Conservation (phyloP, 2,797 vertebrate genomes). For the Crenichthys baileyi region DNA sequence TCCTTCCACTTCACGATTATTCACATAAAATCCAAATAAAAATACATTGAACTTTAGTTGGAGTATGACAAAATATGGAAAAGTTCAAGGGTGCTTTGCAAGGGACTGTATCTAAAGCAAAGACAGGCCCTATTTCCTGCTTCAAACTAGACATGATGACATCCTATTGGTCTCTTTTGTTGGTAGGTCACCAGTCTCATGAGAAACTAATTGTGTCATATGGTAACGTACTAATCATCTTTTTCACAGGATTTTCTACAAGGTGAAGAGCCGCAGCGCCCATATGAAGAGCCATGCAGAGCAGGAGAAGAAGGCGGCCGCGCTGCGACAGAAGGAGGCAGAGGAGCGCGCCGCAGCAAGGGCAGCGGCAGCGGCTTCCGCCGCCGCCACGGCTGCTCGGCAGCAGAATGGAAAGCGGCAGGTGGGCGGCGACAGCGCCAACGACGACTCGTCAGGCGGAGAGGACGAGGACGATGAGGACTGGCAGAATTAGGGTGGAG, state of each 20-base stretch:
- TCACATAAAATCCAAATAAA: background rate
- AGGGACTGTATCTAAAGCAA: background rate
- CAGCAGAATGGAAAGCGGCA: slow-evolving; percentile 77
- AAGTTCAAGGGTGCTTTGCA: background rate
- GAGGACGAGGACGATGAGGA: slow-evolving; percentile 79
- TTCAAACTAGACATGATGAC: background rate
- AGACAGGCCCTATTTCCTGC: background rate
- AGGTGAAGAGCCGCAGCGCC: slow-evolving; percentile 98
- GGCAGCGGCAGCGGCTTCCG: slow-evolving; percentile 60
- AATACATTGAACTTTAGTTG: background rate
- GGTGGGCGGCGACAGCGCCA: slow-evolving; percentile 80
- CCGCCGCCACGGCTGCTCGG: slow-evolving; percentile 62
- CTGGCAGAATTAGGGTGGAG: slow-evolving; percentile 71
- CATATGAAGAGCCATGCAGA: slow-evolving; percentile 99
- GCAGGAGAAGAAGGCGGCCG: slow-evolving; percentile 97
- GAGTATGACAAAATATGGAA: background rate
- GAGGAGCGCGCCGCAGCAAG: slow-evolving; percentile 79
- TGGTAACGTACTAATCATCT: background rate
- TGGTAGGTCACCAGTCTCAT: background rate
- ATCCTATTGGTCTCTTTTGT: background rate
- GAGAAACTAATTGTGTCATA: background rate
- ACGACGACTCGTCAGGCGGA: slow-evolving; percentile 74
- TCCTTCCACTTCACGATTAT: background rate
- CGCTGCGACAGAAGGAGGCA: slow-evolving; percentile 85
- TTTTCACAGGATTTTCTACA: slow-evolving; percentile 88